phyloP scores from a whole-genome alignment of 2,113 vertebrate genomes.

The Pseudorectes ferrugineus region DNA sequence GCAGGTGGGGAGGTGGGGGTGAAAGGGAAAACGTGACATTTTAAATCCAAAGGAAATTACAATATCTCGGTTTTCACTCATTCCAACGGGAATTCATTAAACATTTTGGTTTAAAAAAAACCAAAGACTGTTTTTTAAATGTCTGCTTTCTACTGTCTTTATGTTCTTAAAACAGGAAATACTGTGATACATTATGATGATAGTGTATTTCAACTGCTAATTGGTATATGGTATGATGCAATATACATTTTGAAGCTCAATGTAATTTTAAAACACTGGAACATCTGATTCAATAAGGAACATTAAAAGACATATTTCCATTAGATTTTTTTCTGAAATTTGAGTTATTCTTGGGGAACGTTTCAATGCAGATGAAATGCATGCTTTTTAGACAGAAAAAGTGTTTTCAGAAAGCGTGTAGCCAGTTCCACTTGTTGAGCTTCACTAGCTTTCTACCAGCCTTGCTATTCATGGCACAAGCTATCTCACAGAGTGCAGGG shows the following conservation, averaged over 20 bases:
- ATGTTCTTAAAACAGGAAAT: background rate
- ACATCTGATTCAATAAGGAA: background rate
- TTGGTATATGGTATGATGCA: background rate
- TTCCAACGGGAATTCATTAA: background rate
- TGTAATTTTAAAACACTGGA: background rate
- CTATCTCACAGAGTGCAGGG: background rate
- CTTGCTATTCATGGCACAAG: background rate
- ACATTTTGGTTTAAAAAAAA: background rate
- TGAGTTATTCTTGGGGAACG: background rate
- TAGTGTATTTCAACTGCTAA: background rate
- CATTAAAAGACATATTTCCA: background rate
- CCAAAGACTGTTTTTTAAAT: background rate
- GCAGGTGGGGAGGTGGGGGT: background rate
- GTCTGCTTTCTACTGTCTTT: background rate
- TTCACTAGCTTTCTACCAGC: background rate
- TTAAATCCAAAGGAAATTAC: slow-evolving; percentile 20
- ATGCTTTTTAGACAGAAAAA: background rate
- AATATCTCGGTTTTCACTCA: background rate
- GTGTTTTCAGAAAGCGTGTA: background rate
- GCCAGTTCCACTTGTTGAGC: background rate
- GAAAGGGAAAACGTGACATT: background rate
- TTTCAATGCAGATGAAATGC: background rate
- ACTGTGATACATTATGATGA: background rate
- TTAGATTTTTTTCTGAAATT: background rate
- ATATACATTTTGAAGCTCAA: background rate